Evolutionary conservation across 2,888 invertebrate genomes (phyloP), one percentile per base, ranked within the genome.

Genomic region (Diplazon laetatorius): DNA sequence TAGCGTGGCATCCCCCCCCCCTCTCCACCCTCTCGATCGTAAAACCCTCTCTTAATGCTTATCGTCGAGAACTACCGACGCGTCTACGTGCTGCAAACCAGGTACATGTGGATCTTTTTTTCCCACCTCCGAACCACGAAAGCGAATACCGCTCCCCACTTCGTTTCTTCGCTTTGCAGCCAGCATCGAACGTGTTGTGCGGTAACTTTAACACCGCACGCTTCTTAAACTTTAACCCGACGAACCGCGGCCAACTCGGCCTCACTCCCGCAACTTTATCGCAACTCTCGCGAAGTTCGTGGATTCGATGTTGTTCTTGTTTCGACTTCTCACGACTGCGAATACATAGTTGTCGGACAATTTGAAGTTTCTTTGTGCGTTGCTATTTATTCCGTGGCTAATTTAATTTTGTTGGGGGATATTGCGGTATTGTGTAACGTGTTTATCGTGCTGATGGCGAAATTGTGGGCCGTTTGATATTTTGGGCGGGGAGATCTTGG

Each of bases 201-300:
- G 30, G 66, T 62, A 69, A 75, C 68, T 62, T 46, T 52, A n/a
- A n/a, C n/a, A n/a, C n/a, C 18, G 35, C 59, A 57, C 72, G 57
- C 48, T 35, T 59, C 50, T 37, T 42, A 65, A 70, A 65, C 70
- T 76, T 42, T 2, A 42, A 0, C 48, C n/a, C 62, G 50, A 70
- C 70, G 35, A 65, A 57, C 35, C n/a, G 37, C 12, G 46, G 30
- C n/a, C n/a, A 55, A 71, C 63, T 65, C 68, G 39, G n/a, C 62
- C 18, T 46, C 66, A 16, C 72, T 39, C 42, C n/a, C 39, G 72
- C 66, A 30, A 77, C 55, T 77, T 72, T 77, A 77, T 77, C 72
- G n/a, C n/a, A 72, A 72, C 39, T 6, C 72, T 68, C 77, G 72
- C 72, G 72, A 72, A 77, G 46, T 77, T 50, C 44, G 35, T 46